A percentile compares a stretch with the other conserved stretches of the same genome.
phyloP scores from a whole-genome alignment of 1,140 invertebrate species.

The Meloidogyne hapla region DNA sequence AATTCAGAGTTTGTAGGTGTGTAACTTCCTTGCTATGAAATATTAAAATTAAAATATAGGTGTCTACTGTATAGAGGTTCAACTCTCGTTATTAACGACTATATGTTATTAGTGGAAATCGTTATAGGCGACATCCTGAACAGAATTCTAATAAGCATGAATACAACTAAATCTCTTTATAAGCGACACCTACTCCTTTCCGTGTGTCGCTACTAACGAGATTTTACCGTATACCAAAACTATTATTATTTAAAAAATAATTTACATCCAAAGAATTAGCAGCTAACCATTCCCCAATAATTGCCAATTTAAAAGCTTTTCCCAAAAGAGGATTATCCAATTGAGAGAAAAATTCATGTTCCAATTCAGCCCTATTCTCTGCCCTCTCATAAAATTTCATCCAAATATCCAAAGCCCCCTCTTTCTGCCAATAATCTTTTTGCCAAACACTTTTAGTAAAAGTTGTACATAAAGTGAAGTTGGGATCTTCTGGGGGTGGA shows the following conservation, averaged over 20 bases:
- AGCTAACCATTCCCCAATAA: slow-evolving; percentile 63
- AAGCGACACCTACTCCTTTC: too few species aligned
- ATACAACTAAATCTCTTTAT: too few species aligned
- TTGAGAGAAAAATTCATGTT: slow-evolving; percentile 63
- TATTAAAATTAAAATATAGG: background rate
- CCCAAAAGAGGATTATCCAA: slow-evolving; percentile 62
- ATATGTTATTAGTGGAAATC: too few species aligned
- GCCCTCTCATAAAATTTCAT: slow-evolving; percentile 64
- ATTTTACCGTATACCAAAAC: too few species aligned
- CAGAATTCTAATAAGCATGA: too few species aligned
- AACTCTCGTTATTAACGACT: too few species aligned
- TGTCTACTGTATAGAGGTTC: too few species aligned
- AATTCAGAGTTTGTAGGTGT: slow-evolving; percentile 63
- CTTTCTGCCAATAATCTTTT: slow-evolving; percentile 64
- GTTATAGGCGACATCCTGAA: too few species aligned
- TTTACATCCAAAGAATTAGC: slow-evolving; percentile 59
- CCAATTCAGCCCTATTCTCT: slow-evolving; percentile 55
- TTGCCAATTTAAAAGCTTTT: slow-evolving; percentile 63
- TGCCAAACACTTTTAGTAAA: slow-evolving; percentile 64
- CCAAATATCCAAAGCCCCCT: slow-evolving; percentile 60
- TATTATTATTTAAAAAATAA: slow-evolving; percentile 4
- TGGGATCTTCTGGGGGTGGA: slow-evolving; percentile 62
- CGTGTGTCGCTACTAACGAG: too few species aligned
- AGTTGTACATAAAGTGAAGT: slow-evolving; percentile 62
- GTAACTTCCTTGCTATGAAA: slow-evolving; percentile 61